A percentile compares a stretch with the other conserved stretches of the same genome.
These are phyloP conservation scores for Sympetrum striolatum DNA, from an alignment of 2,888 invertebrate species.

Conservation along the genomic window DNA sequence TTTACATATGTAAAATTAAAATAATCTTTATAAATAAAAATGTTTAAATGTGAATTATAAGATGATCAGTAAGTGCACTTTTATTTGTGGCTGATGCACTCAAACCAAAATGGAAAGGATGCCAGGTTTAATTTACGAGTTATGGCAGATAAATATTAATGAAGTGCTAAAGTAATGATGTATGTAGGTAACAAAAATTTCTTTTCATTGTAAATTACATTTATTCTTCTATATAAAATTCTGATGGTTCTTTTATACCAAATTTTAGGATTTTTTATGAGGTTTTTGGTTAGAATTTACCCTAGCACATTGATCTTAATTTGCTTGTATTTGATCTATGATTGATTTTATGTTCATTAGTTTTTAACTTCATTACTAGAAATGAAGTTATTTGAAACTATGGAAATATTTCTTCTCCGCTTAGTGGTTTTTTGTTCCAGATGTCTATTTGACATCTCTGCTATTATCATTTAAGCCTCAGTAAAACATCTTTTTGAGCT, in stretches of 20 bases:
- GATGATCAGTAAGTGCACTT: slow-evolving; percentile 35
- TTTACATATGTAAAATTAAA: slow-evolving; percentile 33
- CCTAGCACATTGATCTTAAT: no score
- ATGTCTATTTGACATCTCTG: no score
- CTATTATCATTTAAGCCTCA: no score
- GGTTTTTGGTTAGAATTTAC: no score
- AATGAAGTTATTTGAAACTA: no score
- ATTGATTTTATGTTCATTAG: no score
- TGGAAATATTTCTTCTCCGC: no score
- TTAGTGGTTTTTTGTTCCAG: no score
- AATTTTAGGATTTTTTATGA: neutral
- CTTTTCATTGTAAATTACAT: neutral
- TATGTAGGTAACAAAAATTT: neutral
- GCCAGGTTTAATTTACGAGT: neutral
- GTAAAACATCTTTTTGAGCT: no score
- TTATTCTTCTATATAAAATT: neutral
- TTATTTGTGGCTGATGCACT: slow-evolving; percentile 34
- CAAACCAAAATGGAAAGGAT: neutral
- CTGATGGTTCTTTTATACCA: neutral
- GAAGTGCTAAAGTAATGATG: neutral
- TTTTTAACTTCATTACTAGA: no score
- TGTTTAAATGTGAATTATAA: slow-evolving; percentile 33
- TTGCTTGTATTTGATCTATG: no score
- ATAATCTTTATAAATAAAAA: slow-evolving; percentile 36
- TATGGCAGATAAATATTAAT: neutral